phyloP scores from a whole-genome alignment of 1,140 invertebrate genomes.

The Megalopta genalis region DNA sequence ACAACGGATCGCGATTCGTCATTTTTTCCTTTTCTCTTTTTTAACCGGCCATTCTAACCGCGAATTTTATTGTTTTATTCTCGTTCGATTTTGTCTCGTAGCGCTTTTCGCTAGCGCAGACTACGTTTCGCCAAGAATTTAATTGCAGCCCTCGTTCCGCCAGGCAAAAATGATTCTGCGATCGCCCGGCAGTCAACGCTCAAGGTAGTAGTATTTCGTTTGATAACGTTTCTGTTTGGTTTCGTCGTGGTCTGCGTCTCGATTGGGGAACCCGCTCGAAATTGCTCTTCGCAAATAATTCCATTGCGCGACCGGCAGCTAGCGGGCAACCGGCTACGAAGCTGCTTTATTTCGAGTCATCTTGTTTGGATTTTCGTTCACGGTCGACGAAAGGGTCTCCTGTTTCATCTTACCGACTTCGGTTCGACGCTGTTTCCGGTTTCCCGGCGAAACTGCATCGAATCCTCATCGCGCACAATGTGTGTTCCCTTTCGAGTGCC shows the following conservation, averaged over 20 bases:
- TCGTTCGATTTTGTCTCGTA: no score
- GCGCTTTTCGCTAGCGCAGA: no score
- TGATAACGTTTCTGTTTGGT: constrained; percentile 7
- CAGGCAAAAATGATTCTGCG: background rate
- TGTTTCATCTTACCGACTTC: constrained; percentile 9
- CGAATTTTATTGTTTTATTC: background rate
- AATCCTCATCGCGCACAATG: no score
- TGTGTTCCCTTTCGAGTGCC: no score
- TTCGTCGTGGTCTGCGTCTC: background rate
- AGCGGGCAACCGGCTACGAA: background rate
- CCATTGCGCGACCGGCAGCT: no score
- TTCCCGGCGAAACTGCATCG: background rate
- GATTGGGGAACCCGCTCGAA: constrained; percentile 28
- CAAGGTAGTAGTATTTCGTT: background rate
- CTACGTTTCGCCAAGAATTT: background rate
- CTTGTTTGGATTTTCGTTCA: constrained; percentile 36
- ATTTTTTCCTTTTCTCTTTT: no score
- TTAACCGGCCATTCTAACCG: no score
- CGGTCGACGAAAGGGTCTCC: background rate
- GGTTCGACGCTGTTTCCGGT: background rate
- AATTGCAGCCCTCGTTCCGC: background rate
- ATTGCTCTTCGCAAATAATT: constrained; percentile 42
- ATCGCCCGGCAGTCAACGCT: background rate
- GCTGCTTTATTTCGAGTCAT: constrained; percentile 27
- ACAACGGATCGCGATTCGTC: no score